Percentiles rank a stretch among this genome's conserved stretches.
phyloP scores from a whole-genome alignment of 2,888 invertebrate genomes.

The Cecidostiba fungosa region DNA sequence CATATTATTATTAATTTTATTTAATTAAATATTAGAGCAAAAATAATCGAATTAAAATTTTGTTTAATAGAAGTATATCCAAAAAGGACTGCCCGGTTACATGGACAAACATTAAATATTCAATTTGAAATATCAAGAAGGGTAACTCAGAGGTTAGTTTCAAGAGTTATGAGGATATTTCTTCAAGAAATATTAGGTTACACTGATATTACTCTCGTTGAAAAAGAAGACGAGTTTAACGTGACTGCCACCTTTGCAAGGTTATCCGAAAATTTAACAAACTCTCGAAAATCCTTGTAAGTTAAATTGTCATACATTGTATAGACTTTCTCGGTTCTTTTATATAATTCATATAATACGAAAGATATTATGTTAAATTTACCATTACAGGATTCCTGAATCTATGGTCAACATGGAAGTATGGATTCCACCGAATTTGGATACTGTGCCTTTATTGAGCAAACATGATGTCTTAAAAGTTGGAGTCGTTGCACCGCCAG shows the following conservation, averaged over 20 bases:
- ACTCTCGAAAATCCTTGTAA: constrained; percentile 71
- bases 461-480: constrained; percentile 80
- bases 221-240: constrained; percentile 80
- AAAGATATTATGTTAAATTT: background rate
- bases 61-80: constrained; percentile 80
- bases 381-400: constrained; percentile 77
- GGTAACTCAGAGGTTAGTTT: constrained; percentile 82
- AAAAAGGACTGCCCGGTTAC: constrained; percentile 79
- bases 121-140: constrained; percentile 82
- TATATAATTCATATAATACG: background rate
- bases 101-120: constrained; percentile 79
- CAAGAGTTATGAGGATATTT: constrained; percentile 83
- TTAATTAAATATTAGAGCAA: background rate
- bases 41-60: background rate
- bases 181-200: constrained; percentile 82
- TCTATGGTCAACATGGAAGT: constrained; percentile 87
- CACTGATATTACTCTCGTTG: constrained; percentile 77
- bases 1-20: background rate
- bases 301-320: constrained; percentile 58
- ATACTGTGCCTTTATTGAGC: constrained; percentile 80
- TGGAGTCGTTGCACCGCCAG: constrained; percentile 82
- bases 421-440: constrained; percentile 85
- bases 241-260: constrained; percentile 76
- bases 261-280: constrained; percentile 70
- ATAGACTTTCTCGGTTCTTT: background rate